Evolutionary conservation across 2,113 vertebrate species (phyloP).

Genomic region (Falcunculus frontatus): DNA sequence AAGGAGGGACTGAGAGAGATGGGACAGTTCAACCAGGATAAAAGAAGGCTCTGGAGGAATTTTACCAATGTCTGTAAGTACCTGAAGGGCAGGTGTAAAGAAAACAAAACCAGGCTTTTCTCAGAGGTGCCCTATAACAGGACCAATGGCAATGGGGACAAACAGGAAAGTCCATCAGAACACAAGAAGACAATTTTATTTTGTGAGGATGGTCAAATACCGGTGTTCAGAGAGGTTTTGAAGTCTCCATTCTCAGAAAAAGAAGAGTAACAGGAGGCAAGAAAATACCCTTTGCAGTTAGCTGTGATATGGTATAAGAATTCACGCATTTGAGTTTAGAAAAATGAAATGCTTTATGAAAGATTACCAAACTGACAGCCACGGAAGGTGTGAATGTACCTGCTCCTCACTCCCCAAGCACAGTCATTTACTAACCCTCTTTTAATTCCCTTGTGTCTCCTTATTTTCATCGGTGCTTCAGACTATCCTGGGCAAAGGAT

Average conservation of each 20-base stretch:
- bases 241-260: not conserved
- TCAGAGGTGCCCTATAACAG: not conserved
- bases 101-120: not conserved
- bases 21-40: not conserved
- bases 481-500: not conserved
- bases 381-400: not conserved
- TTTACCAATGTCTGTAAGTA: not conserved
- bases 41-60: not conserved
- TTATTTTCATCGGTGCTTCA: not conserved
- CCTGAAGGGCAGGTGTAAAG: not conserved
- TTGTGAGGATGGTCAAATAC: not conserved
- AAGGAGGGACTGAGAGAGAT: not conserved
- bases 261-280: not conserved
- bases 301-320: not conserved
- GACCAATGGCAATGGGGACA: not conserved
- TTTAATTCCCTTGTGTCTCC: not conserved
- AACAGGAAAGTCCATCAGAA: not conserved
- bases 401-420: not conserved
- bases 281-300: not conserved
- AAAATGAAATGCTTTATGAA: not conserved
- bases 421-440: not conserved
- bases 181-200: not conserved
- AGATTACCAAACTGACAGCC: not conserved
- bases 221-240: not conserved
- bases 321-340: not conserved